Conservation (phyloP, 1,140 invertebrate genomes). For the Cydia pomonella region DNA sequence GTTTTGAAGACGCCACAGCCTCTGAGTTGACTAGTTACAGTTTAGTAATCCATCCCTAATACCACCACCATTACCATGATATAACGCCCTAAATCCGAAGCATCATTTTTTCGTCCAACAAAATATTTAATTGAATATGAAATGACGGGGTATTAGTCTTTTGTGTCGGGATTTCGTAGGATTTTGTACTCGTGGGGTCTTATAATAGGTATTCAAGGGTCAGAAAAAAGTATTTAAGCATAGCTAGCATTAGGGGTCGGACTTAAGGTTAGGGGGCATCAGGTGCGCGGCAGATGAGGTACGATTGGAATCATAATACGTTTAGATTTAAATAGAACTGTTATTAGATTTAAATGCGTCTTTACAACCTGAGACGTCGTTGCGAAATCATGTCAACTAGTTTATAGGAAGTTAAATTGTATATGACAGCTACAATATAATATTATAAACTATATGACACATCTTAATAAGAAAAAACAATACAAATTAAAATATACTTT, state of each 20-base stretch:
- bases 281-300: slow-evolving; percentile 46
- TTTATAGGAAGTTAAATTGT: neutral
- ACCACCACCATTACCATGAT: slow-evolving; percentile 21
- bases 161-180: slow-evolving; percentile 70
- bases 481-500: too few relatives aligned
- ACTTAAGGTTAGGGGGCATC: slow-evolving; percentile 41
- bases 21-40: slow-evolving; percentile 1
- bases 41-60: slow-evolving; percentile 15
- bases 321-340: slow-evolving; percentile 18
- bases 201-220: slow-evolving; percentile 66
- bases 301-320: slow-evolving; percentile 20
- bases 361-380: neutral
- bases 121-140: slow-evolving; percentile 79
- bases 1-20: neutral
- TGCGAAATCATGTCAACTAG: neutral
- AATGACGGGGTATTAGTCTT: slow-evolving; percentile 73
- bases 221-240: slow-evolving; percentile 73
- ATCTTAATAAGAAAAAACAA: too few relatives aligned
- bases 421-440: neutral
- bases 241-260: slow-evolving; percentile 54
- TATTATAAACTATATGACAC: neutral
- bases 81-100: slow-evolving; percentile 54
- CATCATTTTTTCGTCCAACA: slow-evolving; percentile 69
- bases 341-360: slow-evolving; percentile 12
- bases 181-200: slow-evolving; percentile 56